Percentiles rank a stretch among this genome's conserved stretches.
These are phyloP conservation scores for Phortica okadai DNA, from an alignment of 2,888 invertebrate genomes.

Conservation along the genomic window DNA sequence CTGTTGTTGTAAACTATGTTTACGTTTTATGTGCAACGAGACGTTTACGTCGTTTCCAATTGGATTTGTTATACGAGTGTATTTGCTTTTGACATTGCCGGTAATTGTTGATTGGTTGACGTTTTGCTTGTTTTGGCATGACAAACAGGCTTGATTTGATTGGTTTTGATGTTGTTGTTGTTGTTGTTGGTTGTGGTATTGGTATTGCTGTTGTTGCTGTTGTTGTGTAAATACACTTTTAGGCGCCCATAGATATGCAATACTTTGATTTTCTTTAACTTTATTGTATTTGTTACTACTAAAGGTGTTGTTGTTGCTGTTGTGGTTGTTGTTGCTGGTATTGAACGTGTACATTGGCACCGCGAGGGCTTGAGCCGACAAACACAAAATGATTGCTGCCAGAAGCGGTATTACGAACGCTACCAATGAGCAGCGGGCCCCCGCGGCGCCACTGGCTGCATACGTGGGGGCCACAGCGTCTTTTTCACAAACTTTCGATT, in stretches of 20 bases:
- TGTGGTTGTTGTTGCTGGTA: constrained; percentile 35
- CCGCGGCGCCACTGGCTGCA: constrained; percentile 76
- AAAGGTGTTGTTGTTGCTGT: constrained; percentile 41
- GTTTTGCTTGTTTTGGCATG: constrained; percentile 23
- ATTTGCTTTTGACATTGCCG: constrained; percentile 55
- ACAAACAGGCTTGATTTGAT: constrained; percentile 17
- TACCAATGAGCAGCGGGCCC: constrained; percentile 72
- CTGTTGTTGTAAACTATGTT: not conserved
- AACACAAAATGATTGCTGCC: constrained; percentile 64
- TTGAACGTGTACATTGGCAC: constrained; percentile 66
- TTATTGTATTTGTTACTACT: constrained; percentile 36
- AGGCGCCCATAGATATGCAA: constrained; percentile 48
- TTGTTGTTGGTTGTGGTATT: not conserved
- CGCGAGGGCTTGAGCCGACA: constrained; percentile 75
- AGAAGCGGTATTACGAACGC: constrained; percentile 68
- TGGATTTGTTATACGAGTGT: constrained; percentile 50
- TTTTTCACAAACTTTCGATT: constrained; percentile 50
- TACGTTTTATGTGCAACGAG: not conserved
- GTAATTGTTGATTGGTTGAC: constrained; percentile 28
- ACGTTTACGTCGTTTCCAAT: constrained; percentile 64
- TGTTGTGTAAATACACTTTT: constrained; percentile 15
- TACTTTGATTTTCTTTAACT: constrained; percentile 26
- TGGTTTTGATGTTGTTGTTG: constrained; percentile 11
- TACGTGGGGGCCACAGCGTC: constrained; percentile 76
- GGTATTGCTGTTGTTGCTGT: not conserved